These are phyloP conservation scores for Neelides folsomi DNA, from an alignment of 2,888 invertebrate genomes.

Conservation along the genomic window DNA sequence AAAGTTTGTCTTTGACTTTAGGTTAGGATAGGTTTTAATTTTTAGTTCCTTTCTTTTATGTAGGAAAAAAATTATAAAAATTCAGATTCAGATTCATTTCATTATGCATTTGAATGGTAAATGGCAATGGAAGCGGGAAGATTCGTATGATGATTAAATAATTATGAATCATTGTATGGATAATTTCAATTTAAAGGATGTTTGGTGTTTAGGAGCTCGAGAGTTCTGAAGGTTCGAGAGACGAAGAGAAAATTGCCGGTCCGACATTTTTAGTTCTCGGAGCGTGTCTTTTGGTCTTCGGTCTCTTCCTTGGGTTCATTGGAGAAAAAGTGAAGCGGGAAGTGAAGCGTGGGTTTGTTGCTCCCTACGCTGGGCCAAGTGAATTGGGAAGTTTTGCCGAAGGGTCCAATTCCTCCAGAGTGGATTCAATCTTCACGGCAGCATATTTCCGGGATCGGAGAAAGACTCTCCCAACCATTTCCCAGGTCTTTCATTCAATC, in stretches of 20 bases:
- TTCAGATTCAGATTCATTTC: too few species aligned
- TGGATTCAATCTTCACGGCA: slow-evolving; percentile 17
- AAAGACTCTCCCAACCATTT: slow-evolving; percentile 27
- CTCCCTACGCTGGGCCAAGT: slow-evolving; percentile 23
- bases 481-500: too few species aligned
- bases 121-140: too few species aligned
- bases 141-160: too few species aligned
- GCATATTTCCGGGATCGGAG: slow-evolving; percentile 16
- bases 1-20: too few species aligned
- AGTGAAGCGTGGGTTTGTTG: slow-evolving; percentile 18
- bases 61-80: too few species aligned
- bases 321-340: slow-evolving; percentile 26
- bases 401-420: slow-evolving; percentile 11
- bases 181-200: background rate
- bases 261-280: slow-evolving; percentile 28
- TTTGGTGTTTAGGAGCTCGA: background rate
- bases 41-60: too few species aligned
- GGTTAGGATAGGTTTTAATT: too few species aligned
- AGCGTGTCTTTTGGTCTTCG: slow-evolving; percentile 17
- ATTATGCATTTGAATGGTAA: too few species aligned
- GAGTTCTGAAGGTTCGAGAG: slow-evolving; percentile 7
- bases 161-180: too few species aligned
- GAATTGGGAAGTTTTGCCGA: slow-evolving; percentile 19
- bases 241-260: slow-evolving; percentile 28
- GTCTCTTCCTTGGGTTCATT: slow-evolving; percentile 18